Evolutionary conservation across 1,140 invertebrate genomes (phyloP).

Genomic region (Paramacrobiotus metropolitanus): DNA sequence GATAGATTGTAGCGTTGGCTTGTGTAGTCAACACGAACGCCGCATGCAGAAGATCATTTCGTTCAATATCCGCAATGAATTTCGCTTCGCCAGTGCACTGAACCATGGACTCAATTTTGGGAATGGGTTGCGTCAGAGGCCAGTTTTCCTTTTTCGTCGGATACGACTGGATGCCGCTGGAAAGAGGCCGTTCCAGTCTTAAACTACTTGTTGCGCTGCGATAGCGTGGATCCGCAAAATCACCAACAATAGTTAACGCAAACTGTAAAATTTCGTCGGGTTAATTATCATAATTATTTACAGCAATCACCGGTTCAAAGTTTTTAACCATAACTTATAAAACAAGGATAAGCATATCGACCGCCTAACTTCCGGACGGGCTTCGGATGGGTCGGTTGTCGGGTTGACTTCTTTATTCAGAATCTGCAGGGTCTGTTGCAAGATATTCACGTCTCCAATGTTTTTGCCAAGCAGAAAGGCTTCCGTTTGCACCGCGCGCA

Average conservation of each 20-base stretch:
- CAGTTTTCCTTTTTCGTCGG: slow-evolving; percentile 43
- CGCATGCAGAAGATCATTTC: slow-evolving; percentile 33
- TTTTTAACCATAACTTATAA: slow-evolving; percentile 13
- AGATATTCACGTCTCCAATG: slow-evolving; percentile 27
- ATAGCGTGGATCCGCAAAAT: slow-evolving; percentile 14
- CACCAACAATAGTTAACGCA: slow-evolving; percentile 14
- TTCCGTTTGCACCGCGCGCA: slow-evolving; percentile 41
- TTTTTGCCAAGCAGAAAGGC: slow-evolving; percentile 32
- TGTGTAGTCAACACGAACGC: slow-evolving; percentile 35
- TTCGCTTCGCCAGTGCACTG: slow-evolving; percentile 46
- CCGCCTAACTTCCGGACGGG: slow-evolving; percentile 31
- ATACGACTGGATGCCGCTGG: slow-evolving; percentile 42
- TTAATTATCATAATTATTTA: too few relatives aligned
- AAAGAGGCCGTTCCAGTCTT: slow-evolving; percentile 32
- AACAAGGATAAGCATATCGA: slow-evolving; percentile 12
- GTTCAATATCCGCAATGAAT: slow-evolving; percentile 37
- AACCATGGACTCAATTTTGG: slow-evolving; percentile 45
- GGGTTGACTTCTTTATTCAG: slow-evolving; percentile 37
- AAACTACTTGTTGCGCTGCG: not conserved
- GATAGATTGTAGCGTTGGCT: slow-evolving; percentile 27
- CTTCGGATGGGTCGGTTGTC: slow-evolving; percentile 34
- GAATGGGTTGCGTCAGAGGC: slow-evolving; percentile 48
- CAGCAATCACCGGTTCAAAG: too few relatives aligned
- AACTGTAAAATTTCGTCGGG: too few relatives aligned
- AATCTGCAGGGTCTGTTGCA: slow-evolving; percentile 31